These are phyloP conservation scores for Stylophora pistillata DNA, from an alignment of 64 coral and sea anemone species.

Conservation along the genomic window DNA sequence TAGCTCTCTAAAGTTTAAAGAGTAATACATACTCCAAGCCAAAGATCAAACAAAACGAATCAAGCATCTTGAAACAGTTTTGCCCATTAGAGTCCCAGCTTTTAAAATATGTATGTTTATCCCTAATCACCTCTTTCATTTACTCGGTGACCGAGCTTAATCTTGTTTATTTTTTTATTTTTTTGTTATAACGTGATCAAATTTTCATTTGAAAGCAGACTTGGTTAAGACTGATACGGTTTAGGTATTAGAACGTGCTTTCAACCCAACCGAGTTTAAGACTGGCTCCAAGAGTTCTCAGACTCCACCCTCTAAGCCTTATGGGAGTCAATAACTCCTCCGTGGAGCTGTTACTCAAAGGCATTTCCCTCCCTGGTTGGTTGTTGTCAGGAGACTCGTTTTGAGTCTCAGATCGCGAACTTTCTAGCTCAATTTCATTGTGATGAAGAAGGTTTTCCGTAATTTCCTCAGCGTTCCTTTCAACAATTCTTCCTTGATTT, in stretches of 20 bases:
- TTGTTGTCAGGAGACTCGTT: neutral
- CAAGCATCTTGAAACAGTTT: too few species aligned
- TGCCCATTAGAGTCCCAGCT: too few species aligned
- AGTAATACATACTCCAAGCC: too few species aligned
- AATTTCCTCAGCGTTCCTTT: neutral
- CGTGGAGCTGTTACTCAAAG: neutral
- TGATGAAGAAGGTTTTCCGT: neutral
- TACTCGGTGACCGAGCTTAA: too few species aligned
- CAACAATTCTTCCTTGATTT: neutral
- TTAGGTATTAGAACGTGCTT: neutral
- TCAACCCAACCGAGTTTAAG: constrained; percentile 30
- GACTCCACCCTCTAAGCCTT: constrained; percentile 6
- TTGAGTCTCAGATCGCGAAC: neutral
- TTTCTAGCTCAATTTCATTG: neutral
- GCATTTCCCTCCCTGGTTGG: neutral
- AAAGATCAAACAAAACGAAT: too few species aligned
- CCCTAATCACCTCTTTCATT: too few species aligned
- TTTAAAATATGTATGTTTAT: too few species aligned
- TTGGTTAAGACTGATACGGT: neutral
- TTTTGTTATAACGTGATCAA: too few species aligned
- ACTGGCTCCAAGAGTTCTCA: constrained; percentile 1
- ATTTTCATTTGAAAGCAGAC: too few species aligned
- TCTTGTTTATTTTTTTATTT: too few species aligned
- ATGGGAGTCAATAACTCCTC: neutral
- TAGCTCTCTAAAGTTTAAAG: too few species aligned